phyloP scores from a whole-genome alignment of 2,888 invertebrate genomes.

The Macrophya alboannulata region DNA sequence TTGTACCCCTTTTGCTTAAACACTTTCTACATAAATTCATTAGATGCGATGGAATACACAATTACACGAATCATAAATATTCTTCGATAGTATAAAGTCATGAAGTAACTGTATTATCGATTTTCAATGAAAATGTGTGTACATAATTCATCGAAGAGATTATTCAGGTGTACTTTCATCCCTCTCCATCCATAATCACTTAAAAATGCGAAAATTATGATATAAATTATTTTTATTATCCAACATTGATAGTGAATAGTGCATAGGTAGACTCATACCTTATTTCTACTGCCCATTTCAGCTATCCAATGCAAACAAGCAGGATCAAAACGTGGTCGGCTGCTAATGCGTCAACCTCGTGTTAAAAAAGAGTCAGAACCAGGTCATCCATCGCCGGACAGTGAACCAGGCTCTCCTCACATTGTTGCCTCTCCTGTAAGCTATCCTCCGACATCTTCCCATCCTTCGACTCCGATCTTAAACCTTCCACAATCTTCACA shows the following conservation, averaged over 20 bases:
- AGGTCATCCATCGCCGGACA: conserved; percentile 78
- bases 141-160: neutral
- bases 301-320: conserved; percentile 72
- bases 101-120: neutral
- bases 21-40: neutral
- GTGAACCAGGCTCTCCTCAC: conserved; percentile 75
- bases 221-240: neutral
- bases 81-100: neutral
- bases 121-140: neutral
- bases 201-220: neutral
- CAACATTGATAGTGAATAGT: conserved; percentile 30
- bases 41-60: neutral
- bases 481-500: conserved; percentile 69
- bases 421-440: conserved; percentile 69
- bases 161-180: neutral
- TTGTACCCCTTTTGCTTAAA: neutral
- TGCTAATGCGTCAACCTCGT: conserved; percentile 86
- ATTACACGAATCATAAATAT: neutral
- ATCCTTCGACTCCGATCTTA: conserved; percentile 81
- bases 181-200: neutral
- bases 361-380: conserved; percentile 85
- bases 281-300: conserved; percentile 59
- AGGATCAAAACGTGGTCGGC: conserved; percentile 85
- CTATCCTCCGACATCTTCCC: conserved; percentile 81
- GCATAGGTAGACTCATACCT: conserved; percentile 51